A percentile compares a stretch with the other conserved stretches of the same genome.
phyloP scores from a whole-genome alignment of 2,113 vertebrate species.

The Stigmatopora argus region DNA sequence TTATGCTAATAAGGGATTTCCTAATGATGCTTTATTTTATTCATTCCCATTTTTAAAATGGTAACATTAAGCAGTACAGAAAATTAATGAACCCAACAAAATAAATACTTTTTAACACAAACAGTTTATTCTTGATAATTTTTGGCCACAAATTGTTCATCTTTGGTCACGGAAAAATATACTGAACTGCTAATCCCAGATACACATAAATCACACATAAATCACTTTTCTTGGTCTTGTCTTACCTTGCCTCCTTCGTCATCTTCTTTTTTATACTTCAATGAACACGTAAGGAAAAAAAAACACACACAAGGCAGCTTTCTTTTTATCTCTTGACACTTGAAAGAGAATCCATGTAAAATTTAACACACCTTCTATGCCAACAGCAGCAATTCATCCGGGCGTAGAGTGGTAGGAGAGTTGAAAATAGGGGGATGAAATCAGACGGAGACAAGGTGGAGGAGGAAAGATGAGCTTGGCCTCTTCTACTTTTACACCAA shows the following conservation, averaged over 20 bases:
- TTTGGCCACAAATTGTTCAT: no score
- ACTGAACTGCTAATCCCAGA: no score
- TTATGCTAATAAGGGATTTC: no score
- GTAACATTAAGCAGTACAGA: no score
- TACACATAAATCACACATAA: no score
- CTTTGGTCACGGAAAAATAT: no score
- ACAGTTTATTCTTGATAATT: no score
- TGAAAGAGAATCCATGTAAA: constrained; percentile 63
- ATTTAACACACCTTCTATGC: constrained; percentile 35
- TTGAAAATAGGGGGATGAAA: constrained; percentile 4
- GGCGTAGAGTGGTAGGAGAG: neutral
- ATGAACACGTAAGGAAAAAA: constrained; percentile 34
- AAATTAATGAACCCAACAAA: no score
- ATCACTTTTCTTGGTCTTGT: neutral
- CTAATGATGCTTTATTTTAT: no score
- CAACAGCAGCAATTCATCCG: constrained; percentile 1
- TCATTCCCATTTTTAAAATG: no score
- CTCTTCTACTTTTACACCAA: neutral
- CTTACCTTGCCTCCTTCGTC: constrained; percentile 10
- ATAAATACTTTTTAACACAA: no score
- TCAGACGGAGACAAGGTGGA: constrained; percentile 5
- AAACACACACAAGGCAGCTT: constrained; percentile 18
- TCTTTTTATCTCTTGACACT: constrained; percentile 57
- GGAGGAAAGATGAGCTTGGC: constrained; percentile 18
- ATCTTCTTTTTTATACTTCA: neutral